phyloP scores from a whole-genome alignment of 2,797 vertebrate species.

The Melopsittacus undulatus region DNA sequence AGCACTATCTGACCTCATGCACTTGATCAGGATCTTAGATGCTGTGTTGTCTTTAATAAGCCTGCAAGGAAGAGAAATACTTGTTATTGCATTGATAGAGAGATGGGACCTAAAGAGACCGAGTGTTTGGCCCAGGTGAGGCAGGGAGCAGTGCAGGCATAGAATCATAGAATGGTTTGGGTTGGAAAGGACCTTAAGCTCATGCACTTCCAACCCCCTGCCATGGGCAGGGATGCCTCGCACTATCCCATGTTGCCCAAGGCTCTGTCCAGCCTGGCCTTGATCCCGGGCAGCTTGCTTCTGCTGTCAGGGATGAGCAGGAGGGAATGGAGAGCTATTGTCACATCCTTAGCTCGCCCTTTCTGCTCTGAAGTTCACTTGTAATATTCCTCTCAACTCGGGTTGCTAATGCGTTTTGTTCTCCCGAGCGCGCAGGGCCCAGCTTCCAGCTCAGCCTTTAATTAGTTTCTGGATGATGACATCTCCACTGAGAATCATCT shows the following conservation, averaged over 20 bases:
- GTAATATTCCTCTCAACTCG: slow-evolving; percentile 69
- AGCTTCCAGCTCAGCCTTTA: slow-evolving; percentile 77
- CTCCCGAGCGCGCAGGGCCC: slow-evolving; percentile 71
- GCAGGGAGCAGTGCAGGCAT: not conserved
- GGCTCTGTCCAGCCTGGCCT: not conserved
- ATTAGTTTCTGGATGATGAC: slow-evolving; percentile 83
- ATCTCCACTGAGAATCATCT: slow-evolving; percentile 75
- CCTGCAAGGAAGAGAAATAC: not conserved
- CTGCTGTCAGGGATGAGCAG: not conserved
- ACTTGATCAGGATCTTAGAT: not conserved
- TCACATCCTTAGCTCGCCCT: slow-evolving; percentile 72
- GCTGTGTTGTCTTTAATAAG: not conserved
- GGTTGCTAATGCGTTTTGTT: slow-evolving; percentile 77
- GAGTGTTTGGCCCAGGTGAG: not conserved
- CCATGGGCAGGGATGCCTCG: not conserved
- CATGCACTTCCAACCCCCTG: not conserved
- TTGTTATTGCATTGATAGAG: not conserved
- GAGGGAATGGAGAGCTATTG: slow-evolving; percentile 53
- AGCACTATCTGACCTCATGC: not conserved
- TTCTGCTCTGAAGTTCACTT: slow-evolving; percentile 75
- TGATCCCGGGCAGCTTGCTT: not conserved
- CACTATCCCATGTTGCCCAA: not conserved
- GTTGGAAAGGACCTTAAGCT: not conserved
- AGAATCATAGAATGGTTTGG: not conserved
- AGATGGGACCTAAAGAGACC: not conserved